Base-by-base conservation (phyloP, 2,113 vertebrate genomes). In the Daboia siamensis region DNA sequence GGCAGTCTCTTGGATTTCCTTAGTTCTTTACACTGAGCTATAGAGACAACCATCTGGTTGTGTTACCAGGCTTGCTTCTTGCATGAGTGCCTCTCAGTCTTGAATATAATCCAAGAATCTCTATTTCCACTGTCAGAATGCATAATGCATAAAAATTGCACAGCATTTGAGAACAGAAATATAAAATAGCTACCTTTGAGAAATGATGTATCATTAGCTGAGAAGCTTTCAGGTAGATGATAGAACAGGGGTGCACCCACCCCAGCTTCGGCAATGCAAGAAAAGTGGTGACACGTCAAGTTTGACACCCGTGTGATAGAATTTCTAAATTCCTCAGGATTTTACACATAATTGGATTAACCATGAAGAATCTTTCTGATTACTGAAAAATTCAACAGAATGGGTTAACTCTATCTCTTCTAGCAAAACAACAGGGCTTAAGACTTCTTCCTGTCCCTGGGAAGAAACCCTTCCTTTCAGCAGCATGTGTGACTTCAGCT, bases 11-110 rank as follows among this genome's bases (percentile, higher is more conserved):
- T 54, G 92, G 88, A 93, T 89, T 93, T 95, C 93, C 93, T 5
- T 87, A 80, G 48, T 44, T 52, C 90, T 95, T 64, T n/a, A 29
- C 20, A 33, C 90, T 74, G 6, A 93, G 90, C 92, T 39, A 95
- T 64, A 86, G 56, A 93, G 64, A 91, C 1, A 6, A 61, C 86
- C n/a, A 94, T 54, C 93, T 91, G 46, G 57, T 92, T 94, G 87
- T 8, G 10, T 90, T 93, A 92, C 11, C 86, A 94, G 87, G 48
- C 94, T 94, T 93, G 80, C 94, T 94, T 95, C 48, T 92, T 92
- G 93, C 87, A 87, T 64, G 86, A 94, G 94, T 80, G 54, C 92
- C 93, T 94, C 89, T 94, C 44, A 90, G 51, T 94, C 85, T 95
- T 87, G n/a, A 44, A 90, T 87, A 90, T 88, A 94, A 91, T 90